These are phyloP conservation scores for Alitta virens DNA, from an alignment of 2,888 invertebrate species.

Conservation along the genomic window DNA sequence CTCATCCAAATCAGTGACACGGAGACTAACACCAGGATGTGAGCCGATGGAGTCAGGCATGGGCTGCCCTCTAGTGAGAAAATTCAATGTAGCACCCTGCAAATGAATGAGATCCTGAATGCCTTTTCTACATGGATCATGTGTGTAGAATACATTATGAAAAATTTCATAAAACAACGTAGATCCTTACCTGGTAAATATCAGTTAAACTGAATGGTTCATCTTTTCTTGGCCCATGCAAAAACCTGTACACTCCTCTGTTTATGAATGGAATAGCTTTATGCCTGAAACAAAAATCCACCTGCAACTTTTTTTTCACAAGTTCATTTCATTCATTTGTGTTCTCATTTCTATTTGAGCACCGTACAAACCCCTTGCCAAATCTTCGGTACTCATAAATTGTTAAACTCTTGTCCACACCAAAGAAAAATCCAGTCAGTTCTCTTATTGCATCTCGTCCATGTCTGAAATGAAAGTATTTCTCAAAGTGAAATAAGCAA, in stretches of 20 bases:
- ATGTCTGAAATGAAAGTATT: constrained; percentile 34
- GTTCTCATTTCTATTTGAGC: background rate
- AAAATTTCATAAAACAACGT: too few relatives aligned
- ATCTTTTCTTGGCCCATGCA: constrained; percentile 37
- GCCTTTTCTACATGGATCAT: too few relatives aligned
- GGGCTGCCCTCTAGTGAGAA: constrained; percentile 40
- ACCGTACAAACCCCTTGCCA: constrained; percentile 49
- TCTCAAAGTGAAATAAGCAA: too few relatives aligned
- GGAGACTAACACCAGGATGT: constrained; percentile 33
- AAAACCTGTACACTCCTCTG: constrained; percentile 41
- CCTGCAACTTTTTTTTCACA: background rate
- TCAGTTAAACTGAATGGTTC: constrained; percentile 45
- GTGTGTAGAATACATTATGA: too few relatives aligned
- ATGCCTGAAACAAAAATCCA: constrained; percentile 39
- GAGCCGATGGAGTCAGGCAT: constrained; percentile 44
- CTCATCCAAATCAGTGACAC: constrained; percentile 52
- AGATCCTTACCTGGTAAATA: constrained; percentile 40
- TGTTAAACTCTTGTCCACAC: constrained; percentile 50
- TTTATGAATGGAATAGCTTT: constrained; percentile 54
- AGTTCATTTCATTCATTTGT: background rate
- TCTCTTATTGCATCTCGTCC: constrained; percentile 55
- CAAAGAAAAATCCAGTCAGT: constrained; percentile 55
- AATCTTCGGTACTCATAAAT: constrained; percentile 56
- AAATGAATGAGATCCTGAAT: constrained; percentile 2
- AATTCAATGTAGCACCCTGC: constrained; percentile 44